Percentiles rank a stretch among this genome's conserved stretches.
Conservation (phyloP, 2,113 vertebrate species). For the Nothoprocta pentlandii region DNA sequence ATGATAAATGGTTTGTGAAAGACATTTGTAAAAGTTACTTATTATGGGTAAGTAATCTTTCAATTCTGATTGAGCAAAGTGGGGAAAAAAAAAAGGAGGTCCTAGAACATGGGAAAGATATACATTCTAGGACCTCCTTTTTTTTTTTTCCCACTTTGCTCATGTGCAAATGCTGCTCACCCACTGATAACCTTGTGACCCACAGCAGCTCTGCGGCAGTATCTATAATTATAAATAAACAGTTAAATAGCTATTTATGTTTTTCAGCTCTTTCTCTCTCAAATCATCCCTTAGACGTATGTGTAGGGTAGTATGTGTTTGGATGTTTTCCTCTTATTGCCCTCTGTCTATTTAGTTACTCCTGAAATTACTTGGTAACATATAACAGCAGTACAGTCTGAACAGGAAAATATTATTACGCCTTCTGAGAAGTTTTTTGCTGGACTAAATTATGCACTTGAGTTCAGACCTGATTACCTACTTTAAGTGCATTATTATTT, state of each 20-base stretch:
- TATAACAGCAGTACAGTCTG: background rate
- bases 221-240: background rate
- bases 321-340: background rate
- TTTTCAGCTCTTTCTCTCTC: background rate
- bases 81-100: too few relatives aligned
- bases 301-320: background rate
- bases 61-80: background rate
- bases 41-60: background rate
- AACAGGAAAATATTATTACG: background rate
- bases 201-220: background rate
- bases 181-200: background rate
- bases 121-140: background rate
- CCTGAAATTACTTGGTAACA: constrained; percentile 14
- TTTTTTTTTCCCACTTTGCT: background rate
- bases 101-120: too few relatives aligned
- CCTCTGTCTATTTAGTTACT: constrained; percentile 1
- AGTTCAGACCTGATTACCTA: background rate
- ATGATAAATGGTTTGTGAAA: background rate
- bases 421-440: background rate
- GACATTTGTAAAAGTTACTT: background rate
- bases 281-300: background rate
- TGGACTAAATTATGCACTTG: background rate
- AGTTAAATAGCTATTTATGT: background rate
- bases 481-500: background rate
- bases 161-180: background rate